Percentiles rank a stretch among this genome's conserved stretches.
Conservation (phyloP, 2,113 vertebrate genomes). For the Cyprinodon tularosa region DNA sequence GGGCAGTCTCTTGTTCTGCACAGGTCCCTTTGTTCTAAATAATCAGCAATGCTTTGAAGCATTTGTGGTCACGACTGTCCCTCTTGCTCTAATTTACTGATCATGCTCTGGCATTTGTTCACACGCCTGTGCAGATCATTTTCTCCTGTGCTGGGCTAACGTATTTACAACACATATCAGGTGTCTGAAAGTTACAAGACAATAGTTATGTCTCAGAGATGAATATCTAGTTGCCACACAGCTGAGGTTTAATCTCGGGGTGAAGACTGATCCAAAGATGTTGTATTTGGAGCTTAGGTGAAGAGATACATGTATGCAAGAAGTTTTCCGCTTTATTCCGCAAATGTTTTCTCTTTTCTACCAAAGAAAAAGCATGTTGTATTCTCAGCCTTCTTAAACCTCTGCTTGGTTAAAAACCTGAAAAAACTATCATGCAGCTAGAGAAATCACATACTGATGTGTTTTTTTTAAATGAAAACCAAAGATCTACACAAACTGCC, state of each 20-base stretch:
- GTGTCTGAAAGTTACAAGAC: constrained; percentile 39
- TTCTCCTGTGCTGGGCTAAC: constrained; percentile 26
- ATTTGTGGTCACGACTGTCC: constrained; percentile 54
- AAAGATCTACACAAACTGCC: constrained; percentile 70
- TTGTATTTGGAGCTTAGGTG: constrained; percentile 63
- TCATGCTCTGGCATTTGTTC: constrained; percentile 59
- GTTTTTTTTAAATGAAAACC: constrained; percentile 61
- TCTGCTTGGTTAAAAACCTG: constrained; percentile 26
- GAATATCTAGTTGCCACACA: constrained; percentile 16
- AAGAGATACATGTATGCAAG: constrained; percentile 31
- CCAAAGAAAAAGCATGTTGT: constrained; percentile 31
- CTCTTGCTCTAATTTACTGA: constrained; percentile 69
- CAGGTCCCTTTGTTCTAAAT: constrained; percentile 66
- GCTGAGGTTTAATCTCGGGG: constrained; percentile 45
- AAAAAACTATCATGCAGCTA: constrained; percentile 73
- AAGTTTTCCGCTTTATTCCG: constrained; percentile 53
- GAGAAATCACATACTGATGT: constrained; percentile 60
- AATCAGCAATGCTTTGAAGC: constrained; percentile 75
- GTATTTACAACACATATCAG: constrained; percentile 52
- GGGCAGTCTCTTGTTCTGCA: constrained; percentile 62
- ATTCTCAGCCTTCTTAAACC: constrained; percentile 33
- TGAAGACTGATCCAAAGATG: constrained; percentile 43
- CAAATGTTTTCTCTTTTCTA: constrained; percentile 43
- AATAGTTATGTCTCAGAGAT: constrained; percentile 21
- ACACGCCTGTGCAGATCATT: constrained; percentile 47